Evolutionary conservation across 2,888 invertebrate species (phyloP), one percentile per base, ranked within the genome.

Genomic region (Troglohyphantes excavatus): DNA sequence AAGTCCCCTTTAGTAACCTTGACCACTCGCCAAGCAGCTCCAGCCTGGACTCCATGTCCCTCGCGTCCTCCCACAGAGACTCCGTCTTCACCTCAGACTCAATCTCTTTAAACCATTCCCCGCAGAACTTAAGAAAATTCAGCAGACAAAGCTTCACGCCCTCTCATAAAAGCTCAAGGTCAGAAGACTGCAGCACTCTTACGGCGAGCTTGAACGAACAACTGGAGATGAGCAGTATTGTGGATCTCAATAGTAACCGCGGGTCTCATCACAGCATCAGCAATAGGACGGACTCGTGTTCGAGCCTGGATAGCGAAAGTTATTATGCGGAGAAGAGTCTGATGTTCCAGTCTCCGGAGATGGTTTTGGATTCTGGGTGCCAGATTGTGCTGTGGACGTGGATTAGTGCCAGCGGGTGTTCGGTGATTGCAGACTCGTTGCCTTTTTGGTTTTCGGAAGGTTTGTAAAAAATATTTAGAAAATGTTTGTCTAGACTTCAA

Each of bases 351-450:
- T 63, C 82, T n/a, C 73, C 78, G 11, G 85, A 85, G 59, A 61
- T 65, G 17, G 33, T 70, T 17, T 67, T 46, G 3, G 84, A 90
- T 27, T 81, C 84, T 21, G 11, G n/a, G 2, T 17, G 29, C 17
- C 26, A 46, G 6, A 88, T 90, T 43, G 61, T 72, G 21, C 19
- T 86, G 90, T 97, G 97, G 97, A 95, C 95, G 70, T 96, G 96
- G 95, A 96, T 96, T 63, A 95, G 96, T 92, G 96, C 96, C 81
- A 97, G 97, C 6, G 97, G 97, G 70, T 97, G 97, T 92, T 94
- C 95, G 27, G 94, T 97, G 53, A 96, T 97, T 93, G 94, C 95
- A n/a, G 94, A 94, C 75, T 95, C 96, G 93, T 94, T 96, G 90
- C 97, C 97, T 0, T 96, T 96, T 93, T 97, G 97, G 96, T 95